Evolutionary conservation across 2,113 vertebrate species (phyloP).

Genomic region (Pristiophorus japonicus): DNA sequence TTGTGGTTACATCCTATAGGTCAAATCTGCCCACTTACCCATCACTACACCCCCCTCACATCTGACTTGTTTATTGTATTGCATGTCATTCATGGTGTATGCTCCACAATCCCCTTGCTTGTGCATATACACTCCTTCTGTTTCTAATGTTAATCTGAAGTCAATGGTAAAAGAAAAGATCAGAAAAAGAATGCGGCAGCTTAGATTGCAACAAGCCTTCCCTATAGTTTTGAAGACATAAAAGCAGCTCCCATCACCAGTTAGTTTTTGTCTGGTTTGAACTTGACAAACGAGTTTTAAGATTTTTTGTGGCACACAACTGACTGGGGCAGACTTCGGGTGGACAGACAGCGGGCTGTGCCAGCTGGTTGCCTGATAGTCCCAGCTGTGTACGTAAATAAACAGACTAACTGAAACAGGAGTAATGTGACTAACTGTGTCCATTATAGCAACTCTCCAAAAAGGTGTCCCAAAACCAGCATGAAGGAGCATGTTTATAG

Average conservation of each 20-base stretch:
- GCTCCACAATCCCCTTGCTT: background rate
- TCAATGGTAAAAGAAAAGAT: background rate
- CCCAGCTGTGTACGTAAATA: too few relatives aligned
- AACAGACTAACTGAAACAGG: too few relatives aligned
- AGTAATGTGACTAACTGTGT: too few relatives aligned
- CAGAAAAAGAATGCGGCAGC: background rate
- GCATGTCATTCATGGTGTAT: background rate
- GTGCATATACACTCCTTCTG: background rate
- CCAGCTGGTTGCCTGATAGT: background rate
- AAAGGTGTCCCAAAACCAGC: too few relatives aligned
- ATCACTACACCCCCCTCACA: background rate
- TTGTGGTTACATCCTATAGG: background rate
- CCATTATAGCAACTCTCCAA: too few relatives aligned
- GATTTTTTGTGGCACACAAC: background rate
- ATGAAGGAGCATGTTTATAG: too few relatives aligned
- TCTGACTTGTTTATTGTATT: background rate
- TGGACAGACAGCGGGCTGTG: background rate
- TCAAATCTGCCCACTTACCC: background rate
- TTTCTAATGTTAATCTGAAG: background rate
- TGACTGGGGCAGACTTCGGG: background rate
- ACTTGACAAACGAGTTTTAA: background rate
- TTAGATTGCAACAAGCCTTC: background rate
- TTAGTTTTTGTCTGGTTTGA: background rate
- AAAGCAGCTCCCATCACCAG: too few relatives aligned
- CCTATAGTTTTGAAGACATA: background rate